Conservation (phyloP, 2,888 invertebrate genomes). For the Cerastis leucographa region DNA sequence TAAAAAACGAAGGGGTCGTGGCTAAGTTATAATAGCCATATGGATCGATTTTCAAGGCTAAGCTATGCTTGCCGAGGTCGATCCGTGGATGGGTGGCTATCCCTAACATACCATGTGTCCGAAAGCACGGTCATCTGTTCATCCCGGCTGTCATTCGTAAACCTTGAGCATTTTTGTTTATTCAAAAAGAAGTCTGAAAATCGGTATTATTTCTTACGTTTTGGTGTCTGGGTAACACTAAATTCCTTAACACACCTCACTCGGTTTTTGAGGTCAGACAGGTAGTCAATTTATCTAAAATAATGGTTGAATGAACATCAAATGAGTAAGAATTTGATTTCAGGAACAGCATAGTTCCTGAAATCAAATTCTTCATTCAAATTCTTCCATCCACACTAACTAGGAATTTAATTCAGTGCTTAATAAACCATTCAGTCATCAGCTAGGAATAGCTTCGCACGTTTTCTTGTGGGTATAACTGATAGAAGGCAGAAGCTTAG, state of each 20-base stretch:
- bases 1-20: background rate
- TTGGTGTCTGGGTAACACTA: too few species aligned
- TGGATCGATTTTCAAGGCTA: background rate
- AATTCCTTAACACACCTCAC: too few species aligned
- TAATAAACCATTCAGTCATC: constrained; percentile 4
- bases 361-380: too few species aligned
- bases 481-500: too few species aligned
- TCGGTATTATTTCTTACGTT: too few species aligned
- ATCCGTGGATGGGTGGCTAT: background rate
- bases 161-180: background rate
- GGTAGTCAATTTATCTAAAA: background rate
- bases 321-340: background rate
- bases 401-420: constrained; percentile 12
- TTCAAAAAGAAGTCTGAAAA: background rate
- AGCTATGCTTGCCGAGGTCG: background rate
- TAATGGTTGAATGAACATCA: background rate
- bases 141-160: background rate
- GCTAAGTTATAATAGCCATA: background rate
- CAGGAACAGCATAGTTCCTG: too few species aligned
- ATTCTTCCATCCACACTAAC: too few species aligned
- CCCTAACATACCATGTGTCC: background rate
- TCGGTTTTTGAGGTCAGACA: background rate
- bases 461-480: constrained; percentile 4
- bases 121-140: background rate
- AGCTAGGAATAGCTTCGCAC: constrained; percentile 3